These are phyloP conservation scores for Adineta ricciae DNA, from an alignment of 2,888 invertebrate species.

Conservation along the genomic window DNA sequence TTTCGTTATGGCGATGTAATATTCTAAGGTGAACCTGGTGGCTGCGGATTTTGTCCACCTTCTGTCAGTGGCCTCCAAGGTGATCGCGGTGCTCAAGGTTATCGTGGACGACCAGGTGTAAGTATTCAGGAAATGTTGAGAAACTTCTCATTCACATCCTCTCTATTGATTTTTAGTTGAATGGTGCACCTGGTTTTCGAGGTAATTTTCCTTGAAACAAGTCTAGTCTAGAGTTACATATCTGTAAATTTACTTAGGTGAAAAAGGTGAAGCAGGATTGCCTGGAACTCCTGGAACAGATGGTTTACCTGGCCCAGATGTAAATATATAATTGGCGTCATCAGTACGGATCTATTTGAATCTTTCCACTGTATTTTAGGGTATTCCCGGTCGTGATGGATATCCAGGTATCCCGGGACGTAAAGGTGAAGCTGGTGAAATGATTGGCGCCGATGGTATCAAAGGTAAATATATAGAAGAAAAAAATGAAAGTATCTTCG, in stretches of 20 bases:
- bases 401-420: slow-evolving; percentile 36
- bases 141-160: neutral
- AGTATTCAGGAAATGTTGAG: neutral
- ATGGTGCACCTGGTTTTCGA: slow-evolving; percentile 16
- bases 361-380: neutral
- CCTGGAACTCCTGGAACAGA: slow-evolving; percentile 25
- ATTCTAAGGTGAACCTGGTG: neutral
- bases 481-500: neutral
- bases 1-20: neutral
- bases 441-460: neutral
- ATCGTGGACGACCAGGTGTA: slow-evolving; percentile 17
- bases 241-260: slow-evolving; percentile 3
- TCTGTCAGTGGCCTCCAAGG: neutral
- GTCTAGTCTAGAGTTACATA: neutral
- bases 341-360: slow-evolving; percentile 30
- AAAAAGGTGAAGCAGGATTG: slow-evolving; percentile 24
- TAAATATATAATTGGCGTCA: slow-evolving; percentile 9
- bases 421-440: slow-evolving; percentile 13
- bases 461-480: neutral
- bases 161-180: neutral
- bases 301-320: slow-evolving; percentile 29
- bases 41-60: slow-evolving; percentile 2
- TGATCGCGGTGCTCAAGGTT: neutral
- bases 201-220: neutral
- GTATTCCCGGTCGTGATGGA: slow-evolving; percentile 36